Conservation (phyloP, 2,888 invertebrate genomes). For the Gasteruption jaculator region DNA sequence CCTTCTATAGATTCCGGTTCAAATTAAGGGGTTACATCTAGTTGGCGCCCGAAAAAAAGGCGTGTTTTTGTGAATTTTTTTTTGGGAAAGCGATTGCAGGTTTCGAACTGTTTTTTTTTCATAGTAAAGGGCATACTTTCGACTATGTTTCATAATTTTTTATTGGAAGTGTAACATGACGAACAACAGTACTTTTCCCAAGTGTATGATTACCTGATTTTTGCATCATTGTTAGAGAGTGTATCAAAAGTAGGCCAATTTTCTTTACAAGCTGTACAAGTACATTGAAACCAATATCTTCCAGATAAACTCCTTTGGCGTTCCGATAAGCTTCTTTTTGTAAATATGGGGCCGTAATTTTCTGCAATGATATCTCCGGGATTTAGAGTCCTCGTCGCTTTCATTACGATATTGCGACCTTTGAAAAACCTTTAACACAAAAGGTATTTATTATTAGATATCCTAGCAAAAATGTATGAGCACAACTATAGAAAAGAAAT, state of each 20-base stretch:
- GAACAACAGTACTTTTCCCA: too few relatives aligned
- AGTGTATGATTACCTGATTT: constrained; percentile 50
- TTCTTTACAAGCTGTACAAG: constrained; percentile 67
- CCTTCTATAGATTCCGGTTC: too few relatives aligned
- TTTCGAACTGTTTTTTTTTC: too few relatives aligned
- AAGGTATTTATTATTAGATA: not conserved
- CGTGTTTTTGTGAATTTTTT: too few relatives aligned
- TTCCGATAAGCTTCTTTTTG: constrained; percentile 55
- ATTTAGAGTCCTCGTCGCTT: constrained; percentile 62
- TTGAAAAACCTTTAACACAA: constrained; percentile 62
- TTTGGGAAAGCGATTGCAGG: too few relatives aligned
- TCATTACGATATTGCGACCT: constrained; percentile 68
- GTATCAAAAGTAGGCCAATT: constrained; percentile 71
- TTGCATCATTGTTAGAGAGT: constrained; percentile 52
- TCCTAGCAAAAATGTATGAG: constrained; percentile 6
- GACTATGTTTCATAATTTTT: too few relatives aligned
- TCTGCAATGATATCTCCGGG: constrained; percentile 70
- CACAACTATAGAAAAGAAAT: not conserved
- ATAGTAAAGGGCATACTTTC: too few relatives aligned
- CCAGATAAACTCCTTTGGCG: constrained; percentile 64
- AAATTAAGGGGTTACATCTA: too few relatives aligned
- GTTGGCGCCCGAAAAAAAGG: too few relatives aligned
- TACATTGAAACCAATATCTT: constrained; percentile 76
- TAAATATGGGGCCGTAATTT: constrained; percentile 80
- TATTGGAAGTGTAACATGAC: too few relatives aligned